Evolutionary conservation across 2,113 vertebrate species (phyloP).

Genomic region (Gobio gobio): DNA sequence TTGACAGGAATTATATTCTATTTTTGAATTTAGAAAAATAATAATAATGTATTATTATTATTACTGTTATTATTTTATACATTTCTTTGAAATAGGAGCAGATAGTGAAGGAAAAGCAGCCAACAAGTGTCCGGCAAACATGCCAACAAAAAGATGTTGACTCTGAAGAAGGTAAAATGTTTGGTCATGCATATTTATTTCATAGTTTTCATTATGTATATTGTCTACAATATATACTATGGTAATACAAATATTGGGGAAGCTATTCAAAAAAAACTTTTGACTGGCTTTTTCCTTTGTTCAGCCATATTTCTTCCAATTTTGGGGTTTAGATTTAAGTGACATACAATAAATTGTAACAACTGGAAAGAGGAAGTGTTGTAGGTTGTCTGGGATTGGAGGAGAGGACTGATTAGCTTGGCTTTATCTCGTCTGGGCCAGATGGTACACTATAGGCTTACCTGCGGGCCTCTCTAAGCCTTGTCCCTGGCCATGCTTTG

Average conservation of each 20-base stretch:
- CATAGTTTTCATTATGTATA: no score
- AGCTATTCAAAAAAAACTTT: neutral
- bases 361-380: neutral
- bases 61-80: neutral
- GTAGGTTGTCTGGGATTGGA: constrained; percentile 40
- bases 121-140: neutral
- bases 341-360: constrained; percentile 27
- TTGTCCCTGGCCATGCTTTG: neutral
- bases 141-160: neutral
- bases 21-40: neutral
- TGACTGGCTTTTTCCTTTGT: neutral
- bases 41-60: neutral
- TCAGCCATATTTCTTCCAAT: neutral
- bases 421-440: constrained; percentile 56
- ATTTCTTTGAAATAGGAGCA: neutral
- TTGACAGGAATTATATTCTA: neutral
- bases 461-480: constrained; percentile 11
- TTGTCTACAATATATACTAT: no score
- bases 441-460: constrained; percentile 59
- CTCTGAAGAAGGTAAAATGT: neutral
- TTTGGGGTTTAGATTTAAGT: neutral
- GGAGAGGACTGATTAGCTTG: constrained; percentile 45
- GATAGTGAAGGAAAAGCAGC: neutral
- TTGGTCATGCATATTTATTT: neutral
- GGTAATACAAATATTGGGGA: no score